Evolutionary conservation across 2,797 vertebrate species (phyloP).

Genomic region (Myripristis murdjan): DNA sequence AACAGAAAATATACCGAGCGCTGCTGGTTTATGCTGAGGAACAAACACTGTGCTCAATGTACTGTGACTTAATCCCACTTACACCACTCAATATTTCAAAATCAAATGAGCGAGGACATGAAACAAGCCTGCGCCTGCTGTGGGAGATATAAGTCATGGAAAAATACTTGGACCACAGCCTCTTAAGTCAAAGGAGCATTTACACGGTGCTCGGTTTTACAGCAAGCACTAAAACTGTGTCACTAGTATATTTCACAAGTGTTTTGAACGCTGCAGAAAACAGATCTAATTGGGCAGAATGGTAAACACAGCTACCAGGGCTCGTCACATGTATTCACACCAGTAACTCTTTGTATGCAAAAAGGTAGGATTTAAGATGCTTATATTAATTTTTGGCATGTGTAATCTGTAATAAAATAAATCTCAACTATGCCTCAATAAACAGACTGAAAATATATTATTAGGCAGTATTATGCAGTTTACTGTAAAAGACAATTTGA

Average conservation of each 20-base stretch:
- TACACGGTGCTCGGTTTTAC: conserved; percentile 2
- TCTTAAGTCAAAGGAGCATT: background rate
- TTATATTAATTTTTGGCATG: conserved; percentile 19
- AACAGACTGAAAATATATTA: background rate
- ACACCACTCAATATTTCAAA: conserved; percentile 28
- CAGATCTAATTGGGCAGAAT: conserved; percentile 36
- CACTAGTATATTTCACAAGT: background rate
- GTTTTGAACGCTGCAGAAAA: conserved; percentile 8
- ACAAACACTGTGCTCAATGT: conserved; percentile 29
- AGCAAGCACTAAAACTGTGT: conserved; percentile 10
- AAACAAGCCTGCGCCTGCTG: conserved; percentile 12
- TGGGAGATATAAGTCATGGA: background rate
- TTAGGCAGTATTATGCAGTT: background rate
- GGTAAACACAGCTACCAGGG: conserved; percentile 44
- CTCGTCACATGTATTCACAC: background rate
- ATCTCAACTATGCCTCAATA: background rate
- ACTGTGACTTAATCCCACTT: conserved; percentile 30
- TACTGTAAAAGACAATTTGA: no score
- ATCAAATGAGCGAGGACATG: conserved; percentile 22
- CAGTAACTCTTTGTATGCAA: conserved; percentile 13
- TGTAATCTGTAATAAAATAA: conserved; percentile 1
- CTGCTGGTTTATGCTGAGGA: background rate
- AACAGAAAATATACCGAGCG: conserved; percentile 35
- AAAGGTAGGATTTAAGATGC: background rate
- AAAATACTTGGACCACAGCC: conserved; percentile 1